These are phyloP conservation scores for Limosa lapponica DNA, from an alignment of 2,797 vertebrate species.

Conservation along the genomic window DNA sequence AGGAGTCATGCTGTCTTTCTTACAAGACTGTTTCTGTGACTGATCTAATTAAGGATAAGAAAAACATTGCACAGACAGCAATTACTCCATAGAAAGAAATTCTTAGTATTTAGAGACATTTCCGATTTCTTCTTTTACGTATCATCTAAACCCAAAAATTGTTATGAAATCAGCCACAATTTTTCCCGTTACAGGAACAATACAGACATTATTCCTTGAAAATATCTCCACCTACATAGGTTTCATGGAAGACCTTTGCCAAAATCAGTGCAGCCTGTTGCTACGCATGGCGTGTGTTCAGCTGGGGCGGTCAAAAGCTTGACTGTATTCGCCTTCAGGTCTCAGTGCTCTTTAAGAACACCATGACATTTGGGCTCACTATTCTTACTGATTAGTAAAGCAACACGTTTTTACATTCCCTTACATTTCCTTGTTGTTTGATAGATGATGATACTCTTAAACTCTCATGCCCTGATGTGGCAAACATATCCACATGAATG, in stretches of 20 bases:
- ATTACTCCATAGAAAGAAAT: background rate
- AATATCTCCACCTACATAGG: background rate
- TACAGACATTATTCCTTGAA: background rate
- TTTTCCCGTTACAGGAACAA: background rate
- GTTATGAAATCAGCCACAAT: background rate
- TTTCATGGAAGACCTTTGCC: background rate
- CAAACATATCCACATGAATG: constrained; percentile 6
- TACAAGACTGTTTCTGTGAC: background rate
- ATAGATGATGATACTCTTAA: background rate
- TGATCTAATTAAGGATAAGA: background rate
- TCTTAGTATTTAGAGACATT: background rate
- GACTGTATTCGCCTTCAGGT: background rate
- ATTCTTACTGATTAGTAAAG: background rate
- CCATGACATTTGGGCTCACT: background rate
- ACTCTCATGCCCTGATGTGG: background rate
- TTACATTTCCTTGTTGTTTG: background rate
- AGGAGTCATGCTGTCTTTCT: background rate
- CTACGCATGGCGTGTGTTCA: background rate
- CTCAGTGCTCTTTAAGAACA: background rate
- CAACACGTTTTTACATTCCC: background rate
- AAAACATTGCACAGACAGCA: background rate
- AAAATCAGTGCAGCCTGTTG: background rate
- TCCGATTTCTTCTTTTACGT: background rate
- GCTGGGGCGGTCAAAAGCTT: background rate
- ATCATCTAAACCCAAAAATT: background rate